Percentiles rank a stretch among this genome's conserved stretches.
Conservation (phyloP, 2,888 invertebrate species). For the Mamestra brassicae region DNA sequence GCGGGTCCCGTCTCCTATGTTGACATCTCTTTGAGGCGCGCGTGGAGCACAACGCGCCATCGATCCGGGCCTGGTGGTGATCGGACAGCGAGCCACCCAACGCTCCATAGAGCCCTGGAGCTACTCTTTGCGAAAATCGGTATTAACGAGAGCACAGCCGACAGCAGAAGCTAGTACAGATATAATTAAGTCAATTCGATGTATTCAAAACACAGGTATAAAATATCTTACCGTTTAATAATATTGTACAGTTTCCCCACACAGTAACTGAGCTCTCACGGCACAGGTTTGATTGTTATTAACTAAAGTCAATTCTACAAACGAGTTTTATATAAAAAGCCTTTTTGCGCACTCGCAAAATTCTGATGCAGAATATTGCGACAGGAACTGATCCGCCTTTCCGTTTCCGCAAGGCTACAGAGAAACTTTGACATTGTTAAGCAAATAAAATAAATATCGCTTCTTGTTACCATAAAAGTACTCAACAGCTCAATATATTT, state of each 20-base stretch:
- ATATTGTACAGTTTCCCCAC: neutral
- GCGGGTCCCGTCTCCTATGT: no score
- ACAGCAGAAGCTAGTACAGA: no score
- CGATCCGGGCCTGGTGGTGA: no score
- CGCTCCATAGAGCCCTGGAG: no score
- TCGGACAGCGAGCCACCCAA: no score
- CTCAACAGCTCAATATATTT: neutral
- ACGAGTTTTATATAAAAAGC: conserved; percentile 49
- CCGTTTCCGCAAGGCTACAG: conserved; percentile 53
- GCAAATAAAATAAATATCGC: conserved; percentile 17
- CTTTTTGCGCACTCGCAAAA: conserved; percentile 10
- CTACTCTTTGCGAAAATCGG: no score
- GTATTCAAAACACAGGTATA: no score
- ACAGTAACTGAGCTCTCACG: neutral
- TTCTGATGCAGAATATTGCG: conserved; percentile 42
- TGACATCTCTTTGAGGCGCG: no score
- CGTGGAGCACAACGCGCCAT: no score
- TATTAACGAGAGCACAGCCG: no score
- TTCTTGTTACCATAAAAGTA: conserved; percentile 12
- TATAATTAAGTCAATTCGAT: no score
- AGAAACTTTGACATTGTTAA: conserved; percentile 24
- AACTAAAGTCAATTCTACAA: conserved; percentile 35
- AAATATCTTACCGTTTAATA: conserved; percentile 29
- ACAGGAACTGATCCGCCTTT: conserved; percentile 30
- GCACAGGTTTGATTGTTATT: conserved; percentile 21